A percentile compares a stretch with the other conserved stretches of the same genome.
Conservation (phyloP, 1,140 invertebrate genomes). For the Andrena cerasifolii region DNA sequence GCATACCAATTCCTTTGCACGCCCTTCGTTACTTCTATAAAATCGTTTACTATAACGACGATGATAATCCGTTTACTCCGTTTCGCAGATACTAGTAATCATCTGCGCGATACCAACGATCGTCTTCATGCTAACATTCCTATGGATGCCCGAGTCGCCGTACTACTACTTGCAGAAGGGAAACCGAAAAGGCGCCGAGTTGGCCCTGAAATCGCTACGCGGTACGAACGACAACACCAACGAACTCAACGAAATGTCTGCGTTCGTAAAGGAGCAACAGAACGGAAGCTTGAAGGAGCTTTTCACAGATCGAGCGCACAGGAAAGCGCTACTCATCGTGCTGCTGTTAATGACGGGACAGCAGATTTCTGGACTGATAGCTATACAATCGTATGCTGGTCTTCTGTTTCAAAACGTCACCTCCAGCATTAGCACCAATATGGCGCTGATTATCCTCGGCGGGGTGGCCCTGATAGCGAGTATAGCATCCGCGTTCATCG, state of each 20-base stretch:
- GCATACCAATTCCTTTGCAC: too few relatives aligned
- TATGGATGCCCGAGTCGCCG: conserved; percentile 88
- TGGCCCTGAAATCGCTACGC: conserved; percentile 19
- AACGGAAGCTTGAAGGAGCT: conserved; percentile 75
- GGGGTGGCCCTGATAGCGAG: neutral
- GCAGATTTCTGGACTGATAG: conserved; percentile 23
- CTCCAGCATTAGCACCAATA: fast-evolving
- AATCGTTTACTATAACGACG: too few relatives aligned
- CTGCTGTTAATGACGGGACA: conserved; percentile 21
- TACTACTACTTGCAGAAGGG: conserved; percentile 84
- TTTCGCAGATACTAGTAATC: conserved; percentile 77
- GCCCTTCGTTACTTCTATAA: too few relatives aligned
- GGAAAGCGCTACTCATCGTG: conserved; percentile 69
- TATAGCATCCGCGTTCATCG: neutral
- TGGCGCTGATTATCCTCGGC: neutral
- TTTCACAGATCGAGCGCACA: conserved; percentile 82
- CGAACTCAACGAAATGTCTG: conserved; percentile 29
- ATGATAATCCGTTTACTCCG: too few relatives aligned
- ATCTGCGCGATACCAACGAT: conserved; percentile 82
- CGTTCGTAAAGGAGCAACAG: conserved; percentile 41
- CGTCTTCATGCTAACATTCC: conserved; percentile 84
- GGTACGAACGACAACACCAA: neutral
- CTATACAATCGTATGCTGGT: neutral
- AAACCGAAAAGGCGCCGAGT: neutral
- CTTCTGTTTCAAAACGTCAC: neutral